phyloP scores from a whole-genome alignment of 2,888 invertebrate genomes.

The Rambutsinella grinnellia region DNA sequence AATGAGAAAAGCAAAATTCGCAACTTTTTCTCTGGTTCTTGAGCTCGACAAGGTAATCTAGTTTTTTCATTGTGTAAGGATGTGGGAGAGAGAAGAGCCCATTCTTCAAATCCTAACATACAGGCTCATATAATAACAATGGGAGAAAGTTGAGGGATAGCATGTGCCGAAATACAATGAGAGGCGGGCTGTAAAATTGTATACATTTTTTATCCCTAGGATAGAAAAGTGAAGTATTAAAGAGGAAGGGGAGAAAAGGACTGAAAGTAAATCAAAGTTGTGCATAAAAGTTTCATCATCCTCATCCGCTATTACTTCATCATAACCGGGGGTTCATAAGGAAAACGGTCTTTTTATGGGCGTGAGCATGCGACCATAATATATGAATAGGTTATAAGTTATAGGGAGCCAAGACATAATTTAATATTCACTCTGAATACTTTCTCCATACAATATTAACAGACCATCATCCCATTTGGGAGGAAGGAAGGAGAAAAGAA shows the following conservation, averaged over 20 bases:
- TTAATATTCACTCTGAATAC: conserved; percentile 15
- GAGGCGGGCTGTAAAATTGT: too few species aligned
- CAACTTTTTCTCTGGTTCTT: too few species aligned
- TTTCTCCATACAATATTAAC: conserved; percentile 12
- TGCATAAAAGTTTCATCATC: conserved; percentile 58
- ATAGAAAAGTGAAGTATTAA: conserved; percentile 10
- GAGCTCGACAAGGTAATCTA: too few species aligned
- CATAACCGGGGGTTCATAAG: too few species aligned
- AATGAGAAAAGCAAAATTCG: too few species aligned
- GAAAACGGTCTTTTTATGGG: neutral
- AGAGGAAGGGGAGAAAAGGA: conserved; percentile 26
- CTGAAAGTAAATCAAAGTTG: conserved; percentile 56
- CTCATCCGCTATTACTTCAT: conserved; percentile 47
- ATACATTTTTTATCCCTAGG: too few species aligned
- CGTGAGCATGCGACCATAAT: neutral
- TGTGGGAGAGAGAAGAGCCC: neutral
- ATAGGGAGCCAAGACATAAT: conserved; percentile 1
- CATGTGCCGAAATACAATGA: too few species aligned
- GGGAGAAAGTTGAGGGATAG: neutral
- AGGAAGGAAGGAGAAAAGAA: neutral
- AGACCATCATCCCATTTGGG: neutral
- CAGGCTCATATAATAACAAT: too few species aligned
- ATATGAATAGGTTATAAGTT: neutral
- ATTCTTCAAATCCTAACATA: too few species aligned
- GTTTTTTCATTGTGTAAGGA: neutral